Conservation (phyloP, 2,888 invertebrate genomes). For the Theristus sp. region DNA sequence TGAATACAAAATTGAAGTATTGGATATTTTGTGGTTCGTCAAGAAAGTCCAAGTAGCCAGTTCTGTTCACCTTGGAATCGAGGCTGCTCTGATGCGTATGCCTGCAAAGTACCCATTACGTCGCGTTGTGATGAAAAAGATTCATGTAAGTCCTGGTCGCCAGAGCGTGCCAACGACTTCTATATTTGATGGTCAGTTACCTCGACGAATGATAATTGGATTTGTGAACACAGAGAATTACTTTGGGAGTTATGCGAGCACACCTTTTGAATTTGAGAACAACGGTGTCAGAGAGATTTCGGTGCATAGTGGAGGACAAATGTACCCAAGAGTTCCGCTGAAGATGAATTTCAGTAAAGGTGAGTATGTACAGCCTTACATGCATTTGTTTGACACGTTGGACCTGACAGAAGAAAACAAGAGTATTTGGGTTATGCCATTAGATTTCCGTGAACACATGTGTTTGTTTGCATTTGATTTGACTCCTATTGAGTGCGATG, state of each 20-base stretch:
- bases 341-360: neutral
- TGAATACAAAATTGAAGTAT: neutral
- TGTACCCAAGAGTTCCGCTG: neutral
- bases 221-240: neutral
- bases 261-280: neutral
- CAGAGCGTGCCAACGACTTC: neutral
- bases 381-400: neutral
- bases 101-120: neutral
- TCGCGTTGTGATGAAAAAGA: neutral
- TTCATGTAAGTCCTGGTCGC: neutral
- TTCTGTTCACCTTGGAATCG: neutral
- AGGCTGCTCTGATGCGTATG: neutral
- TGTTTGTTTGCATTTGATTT: slow-evolving; percentile 1
- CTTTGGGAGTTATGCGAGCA: neutral
- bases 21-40: neutral
- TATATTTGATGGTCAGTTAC: neutral
- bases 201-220: neutral
- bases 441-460: neutral
- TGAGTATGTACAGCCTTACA: neutral
- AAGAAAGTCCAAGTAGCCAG: neutral
- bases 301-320: neutral
- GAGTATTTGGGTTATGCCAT: neutral
- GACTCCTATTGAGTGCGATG: neutral
- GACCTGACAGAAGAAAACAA: neutral
- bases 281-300: neutral